phyloP scores from a whole-genome alignment of 2,797 vertebrate genomes.

The Epinephelus coioides region DNA sequence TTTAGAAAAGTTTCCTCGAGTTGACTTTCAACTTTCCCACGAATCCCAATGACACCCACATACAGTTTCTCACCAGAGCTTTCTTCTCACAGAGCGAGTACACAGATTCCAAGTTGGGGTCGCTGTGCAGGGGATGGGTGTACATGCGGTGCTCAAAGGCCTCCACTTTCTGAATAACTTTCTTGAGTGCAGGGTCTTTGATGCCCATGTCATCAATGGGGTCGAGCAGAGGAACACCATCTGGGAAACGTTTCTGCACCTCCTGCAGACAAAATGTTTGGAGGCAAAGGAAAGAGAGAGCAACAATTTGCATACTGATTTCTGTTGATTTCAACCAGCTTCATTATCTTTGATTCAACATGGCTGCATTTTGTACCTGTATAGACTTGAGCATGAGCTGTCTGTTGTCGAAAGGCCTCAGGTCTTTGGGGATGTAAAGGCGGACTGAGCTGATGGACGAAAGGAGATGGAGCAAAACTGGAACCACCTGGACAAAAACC shows the following conservation, averaged over 20 bases:
- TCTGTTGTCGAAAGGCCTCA: conserved; percentile 94
- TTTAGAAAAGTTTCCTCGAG: conserved; percentile 15
- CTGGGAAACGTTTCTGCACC: conserved; percentile 97
- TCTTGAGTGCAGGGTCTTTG: conserved; percentile 95
- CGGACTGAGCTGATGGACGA: conserved; percentile 95
- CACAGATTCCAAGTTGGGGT: conserved; percentile 91
- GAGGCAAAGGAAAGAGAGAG: neutral
- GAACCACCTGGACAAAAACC: conserved; percentile 90
- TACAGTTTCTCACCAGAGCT: conserved; percentile 88
- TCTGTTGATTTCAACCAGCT: neutral
- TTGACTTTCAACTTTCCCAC: conserved; percentile 22
- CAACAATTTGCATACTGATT: neutral
- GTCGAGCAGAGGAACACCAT: conserved; percentile 94
- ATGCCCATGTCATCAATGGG: conserved; percentile 99
- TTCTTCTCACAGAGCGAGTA: conserved; percentile 98
- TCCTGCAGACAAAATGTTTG: conserved; percentile 83
- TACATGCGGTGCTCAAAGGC: conserved; percentile 99
- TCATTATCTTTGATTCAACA: neutral
- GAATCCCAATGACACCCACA: neutral
- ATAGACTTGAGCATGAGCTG: conserved; percentile 96
- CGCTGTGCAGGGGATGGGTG: conserved; percentile 95
- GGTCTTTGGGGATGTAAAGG: conserved; percentile 97
- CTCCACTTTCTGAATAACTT: conserved; percentile 97
- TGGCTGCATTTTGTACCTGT: conserved; percentile 83
- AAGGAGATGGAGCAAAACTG: conserved; percentile 94